Percentiles rank a stretch among this genome's conserved stretches.
phyloP scores from a whole-genome alignment of 1,140 invertebrate species.

The Microplitis demolitor region DNA sequence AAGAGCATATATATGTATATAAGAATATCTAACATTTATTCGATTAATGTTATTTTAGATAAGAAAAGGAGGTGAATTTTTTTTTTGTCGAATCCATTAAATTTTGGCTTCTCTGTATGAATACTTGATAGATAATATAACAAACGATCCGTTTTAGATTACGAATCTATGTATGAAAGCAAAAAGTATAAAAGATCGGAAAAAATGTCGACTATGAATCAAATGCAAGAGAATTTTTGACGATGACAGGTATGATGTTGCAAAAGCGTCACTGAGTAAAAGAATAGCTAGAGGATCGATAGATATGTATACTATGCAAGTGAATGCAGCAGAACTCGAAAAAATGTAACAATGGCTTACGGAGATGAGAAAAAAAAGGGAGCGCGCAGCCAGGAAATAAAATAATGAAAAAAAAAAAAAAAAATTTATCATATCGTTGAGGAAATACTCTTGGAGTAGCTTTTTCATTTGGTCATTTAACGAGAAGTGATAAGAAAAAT shows the following conservation, averaged over 20 bases:
- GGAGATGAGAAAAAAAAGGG: background rate
- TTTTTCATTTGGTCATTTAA: background rate
- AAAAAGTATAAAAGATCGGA: background rate
- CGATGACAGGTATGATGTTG: background rate
- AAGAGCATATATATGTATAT: background rate
- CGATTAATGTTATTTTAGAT: no score
- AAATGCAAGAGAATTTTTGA: background rate
- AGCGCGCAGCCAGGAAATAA: background rate
- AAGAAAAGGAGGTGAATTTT: no score
- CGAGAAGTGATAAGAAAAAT: background rate
- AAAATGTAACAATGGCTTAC: no score
- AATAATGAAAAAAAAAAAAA: background rate
- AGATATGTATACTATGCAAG: no score
- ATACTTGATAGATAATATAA: background rate
- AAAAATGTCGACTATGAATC: slow-evolving; percentile 6
- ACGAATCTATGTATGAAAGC: no score
- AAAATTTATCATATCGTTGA: background rate
- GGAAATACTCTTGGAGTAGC: background rate
- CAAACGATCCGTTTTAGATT: background rate
- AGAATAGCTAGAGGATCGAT: no score
- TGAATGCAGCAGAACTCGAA: background rate
- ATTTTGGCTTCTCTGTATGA: background rate
- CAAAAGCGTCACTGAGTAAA: background rate
- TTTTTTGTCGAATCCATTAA: no score
- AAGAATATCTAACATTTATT: background rate